Conservation (phyloP, 2,888 invertebrate species). For the Parochlus steinenii region DNA sequence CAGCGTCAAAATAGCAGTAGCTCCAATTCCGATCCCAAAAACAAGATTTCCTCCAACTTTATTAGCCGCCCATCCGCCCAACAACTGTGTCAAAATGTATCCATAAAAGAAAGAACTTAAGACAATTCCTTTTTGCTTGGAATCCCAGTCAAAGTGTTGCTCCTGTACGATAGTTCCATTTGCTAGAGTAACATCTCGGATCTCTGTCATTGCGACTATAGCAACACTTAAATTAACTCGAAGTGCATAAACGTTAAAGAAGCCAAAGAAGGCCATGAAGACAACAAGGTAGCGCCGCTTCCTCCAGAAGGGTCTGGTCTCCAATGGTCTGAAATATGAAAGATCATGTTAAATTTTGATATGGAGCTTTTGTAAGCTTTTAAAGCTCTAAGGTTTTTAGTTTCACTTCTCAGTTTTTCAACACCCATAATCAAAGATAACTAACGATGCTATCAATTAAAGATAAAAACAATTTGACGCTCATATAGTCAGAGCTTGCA, state of each 20-base stretch:
- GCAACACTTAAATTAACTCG: constrained; percentile 83
- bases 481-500: too few species aligned
- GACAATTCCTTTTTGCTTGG: constrained; percentile 57
- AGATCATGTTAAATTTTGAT: neutral
- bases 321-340: constrained; percentile 1
- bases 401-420: too few species aligned
- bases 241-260: constrained; percentile 68
- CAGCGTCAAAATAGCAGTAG: constrained; percentile 62
- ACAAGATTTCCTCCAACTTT: constrained; percentile 72
- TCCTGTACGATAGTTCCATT: constrained; percentile 44
- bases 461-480: too few species aligned
- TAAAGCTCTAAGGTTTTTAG: neutral
- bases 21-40: constrained; percentile 59
- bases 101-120: constrained; percentile 83
- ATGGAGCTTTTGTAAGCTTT: neutral
- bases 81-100: constrained; percentile 66
- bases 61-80: constrained; percentile 70
- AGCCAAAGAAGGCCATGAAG: constrained; percentile 63
- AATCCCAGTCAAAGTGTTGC: constrained; percentile 69
- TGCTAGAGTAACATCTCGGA: constrained; percentile 38
- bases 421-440: too few species aligned
- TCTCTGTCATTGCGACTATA: constrained; percentile 82
- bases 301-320: constrained; percentile 40
- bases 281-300: constrained; percentile 59
- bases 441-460: too few species aligned